Percentiles rank a stretch among this genome's conserved stretches.
Evolutionary conservation across 2,113 vertebrate genomes (phyloP).

Genomic region (Baryphthengus martii): DNA sequence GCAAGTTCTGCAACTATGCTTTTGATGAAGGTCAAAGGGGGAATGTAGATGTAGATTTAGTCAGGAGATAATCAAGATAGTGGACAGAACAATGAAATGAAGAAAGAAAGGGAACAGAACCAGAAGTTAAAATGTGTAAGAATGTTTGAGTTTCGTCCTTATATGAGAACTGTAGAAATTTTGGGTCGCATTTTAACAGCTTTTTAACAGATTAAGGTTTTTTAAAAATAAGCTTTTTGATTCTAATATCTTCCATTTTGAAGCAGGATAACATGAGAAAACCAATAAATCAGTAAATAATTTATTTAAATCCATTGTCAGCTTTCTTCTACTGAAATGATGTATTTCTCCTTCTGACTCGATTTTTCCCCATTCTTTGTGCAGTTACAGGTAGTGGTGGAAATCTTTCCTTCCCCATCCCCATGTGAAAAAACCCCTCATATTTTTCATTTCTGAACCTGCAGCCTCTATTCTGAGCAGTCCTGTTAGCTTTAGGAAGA

Average conservation of each 20-base stretch:
- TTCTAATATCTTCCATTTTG: neutral
- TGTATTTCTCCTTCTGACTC: neutral
- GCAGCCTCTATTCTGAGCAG: neutral
- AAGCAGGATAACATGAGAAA: neutral
- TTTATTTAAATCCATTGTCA: neutral
- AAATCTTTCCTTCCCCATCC: neutral
- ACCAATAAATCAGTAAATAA: neutral
- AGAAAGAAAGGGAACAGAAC: neutral
- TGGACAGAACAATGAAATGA: neutral
- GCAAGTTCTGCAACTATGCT: neutral
- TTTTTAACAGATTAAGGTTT: neutral
- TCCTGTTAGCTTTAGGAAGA: neutral
- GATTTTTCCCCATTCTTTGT: neutral
- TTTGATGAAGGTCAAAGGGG: neutral
- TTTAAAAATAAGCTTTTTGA: neutral
- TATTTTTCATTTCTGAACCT: neutral
- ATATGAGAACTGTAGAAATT: neutral
- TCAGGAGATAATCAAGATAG: neutral
- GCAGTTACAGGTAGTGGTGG: neutral
- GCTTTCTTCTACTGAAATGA: neutral
- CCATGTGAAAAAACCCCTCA: neutral
- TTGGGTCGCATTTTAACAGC: neutral
- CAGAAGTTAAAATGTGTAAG: neutral
- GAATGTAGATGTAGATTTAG: neutral
- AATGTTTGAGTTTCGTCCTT: neutral